These are phyloP conservation scores for Esperia sulphurella DNA, from an alignment of 2,888 invertebrate genomes.

Conservation along the genomic window DNA sequence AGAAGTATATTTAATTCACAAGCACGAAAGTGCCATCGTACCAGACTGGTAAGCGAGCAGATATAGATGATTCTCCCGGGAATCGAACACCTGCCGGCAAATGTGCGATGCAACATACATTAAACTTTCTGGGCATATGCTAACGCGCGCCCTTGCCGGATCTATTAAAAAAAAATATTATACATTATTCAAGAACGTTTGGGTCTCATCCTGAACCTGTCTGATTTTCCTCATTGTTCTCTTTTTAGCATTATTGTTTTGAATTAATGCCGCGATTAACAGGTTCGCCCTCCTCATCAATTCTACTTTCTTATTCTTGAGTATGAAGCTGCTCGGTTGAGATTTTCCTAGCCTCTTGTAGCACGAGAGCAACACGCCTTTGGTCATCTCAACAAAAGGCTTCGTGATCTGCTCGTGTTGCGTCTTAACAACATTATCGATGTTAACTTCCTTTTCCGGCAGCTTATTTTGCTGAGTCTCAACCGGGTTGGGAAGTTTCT, in stretches of 20 bases:
- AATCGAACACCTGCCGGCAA: constrained; percentile 29
- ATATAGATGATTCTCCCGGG: constrained; percentile 37
- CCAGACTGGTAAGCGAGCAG: constrained; percentile 51
- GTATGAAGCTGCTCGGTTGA: constrained; percentile 28
- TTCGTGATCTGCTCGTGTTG: background rate
- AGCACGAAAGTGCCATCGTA: constrained; percentile 63
- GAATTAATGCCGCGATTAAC: constrained; percentile 34
- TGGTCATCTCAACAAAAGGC: constrained; percentile 5
- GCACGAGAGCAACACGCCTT: constrained; percentile 36
- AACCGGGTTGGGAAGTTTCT: constrained; percentile 30
- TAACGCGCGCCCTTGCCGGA: constrained; percentile 27
- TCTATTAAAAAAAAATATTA: constrained; percentile 33
- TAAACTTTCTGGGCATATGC: background rate
- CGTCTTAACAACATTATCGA: background rate
- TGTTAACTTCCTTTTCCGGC: no score
- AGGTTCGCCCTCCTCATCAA: constrained; percentile 40
- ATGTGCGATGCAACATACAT: constrained; percentile 19
- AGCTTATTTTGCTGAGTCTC: constrained; percentile 21
- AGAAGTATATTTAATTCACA: constrained; percentile 58
- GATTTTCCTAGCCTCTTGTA: constrained; percentile 34
- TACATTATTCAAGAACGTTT: constrained; percentile 54
- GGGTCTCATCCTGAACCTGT: constrained; percentile 47
- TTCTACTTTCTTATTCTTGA: constrained; percentile 36
- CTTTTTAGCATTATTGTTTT: constrained; percentile 32
- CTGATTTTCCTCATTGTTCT: constrained; percentile 49